Base-by-base conservation (phyloP, 2,888 invertebrate species). In the Mesochorus sp. region DNA sequence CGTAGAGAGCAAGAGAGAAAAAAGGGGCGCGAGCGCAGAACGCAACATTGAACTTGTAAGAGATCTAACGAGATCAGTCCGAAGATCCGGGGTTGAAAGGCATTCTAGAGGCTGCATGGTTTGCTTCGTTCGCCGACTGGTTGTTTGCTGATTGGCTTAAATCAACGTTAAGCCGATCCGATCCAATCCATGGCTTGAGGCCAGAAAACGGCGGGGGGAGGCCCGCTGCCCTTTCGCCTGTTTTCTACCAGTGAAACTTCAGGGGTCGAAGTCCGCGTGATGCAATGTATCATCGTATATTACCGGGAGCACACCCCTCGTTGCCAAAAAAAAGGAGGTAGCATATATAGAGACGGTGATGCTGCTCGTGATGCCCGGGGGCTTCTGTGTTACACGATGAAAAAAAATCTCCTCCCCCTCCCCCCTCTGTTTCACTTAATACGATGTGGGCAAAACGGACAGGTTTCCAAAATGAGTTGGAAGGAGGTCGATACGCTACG, bases 131-230 rank as follows among this genome's bases (percentile, higher is more conserved):
- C 85, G 87, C 86, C 86, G 87, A 85, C 86, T 85, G 86, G 80
- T 82, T 91, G 88, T 91, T 90, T 91, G 85, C 87, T 86, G 89
- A 90, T 90, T 90, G 91, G 91, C 90, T 90, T 91, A 90, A 90
- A 91, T 90, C 90, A 90, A 84, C 89, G 89, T 83, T 90, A 91
- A 91, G 90, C 90, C 88, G 90, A 91, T 90, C 89, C 90, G 89
- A 90, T 89, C 87, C 83, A 82, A 88, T 88, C 87, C 86, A 81
- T 82, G 85, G 85, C 87, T 81, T 81, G 83, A 85, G 86, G 84
- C 86, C 85, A 80, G 68, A 31, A 31, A 55, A 24, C 5, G 12
- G 17, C 6, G 31, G 53, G 44, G 68, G 74, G 83, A 85, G 83
- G 85, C 84, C 86, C 86, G 86, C 80, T 81, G 81, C 83, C 82